Conservation (phyloP, 2,113 vertebrate species). For the Montifringilla adamsi region DNA sequence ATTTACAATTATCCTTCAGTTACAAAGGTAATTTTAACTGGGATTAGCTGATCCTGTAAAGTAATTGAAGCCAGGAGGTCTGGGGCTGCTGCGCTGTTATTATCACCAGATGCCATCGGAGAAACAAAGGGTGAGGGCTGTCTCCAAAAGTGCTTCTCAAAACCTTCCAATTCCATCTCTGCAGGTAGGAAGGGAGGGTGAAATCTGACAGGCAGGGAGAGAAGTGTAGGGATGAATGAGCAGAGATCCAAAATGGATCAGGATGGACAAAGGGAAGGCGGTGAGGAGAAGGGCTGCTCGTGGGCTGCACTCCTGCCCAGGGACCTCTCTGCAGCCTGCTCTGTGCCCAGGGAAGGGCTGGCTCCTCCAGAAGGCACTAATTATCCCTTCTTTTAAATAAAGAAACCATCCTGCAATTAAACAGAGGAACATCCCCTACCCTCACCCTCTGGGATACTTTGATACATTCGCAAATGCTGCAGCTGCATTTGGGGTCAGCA, state of each 20-base stretch:
- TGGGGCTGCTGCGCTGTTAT: slow-evolving; percentile 32
- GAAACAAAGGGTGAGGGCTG: slow-evolving; percentile 44
- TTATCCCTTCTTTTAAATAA: neutral
- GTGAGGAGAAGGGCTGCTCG: neutral
- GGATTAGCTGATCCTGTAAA: slow-evolving; percentile 67
- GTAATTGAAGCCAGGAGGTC: slow-evolving; percentile 69
- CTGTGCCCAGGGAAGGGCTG: neutral
- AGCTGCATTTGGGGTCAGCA: neutral
- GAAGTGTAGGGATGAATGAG: neutral
- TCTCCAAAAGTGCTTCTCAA: slow-evolving; percentile 27
- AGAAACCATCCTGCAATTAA: neutral
- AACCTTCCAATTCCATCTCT: slow-evolving; percentile 14
- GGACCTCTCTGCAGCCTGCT: neutral
- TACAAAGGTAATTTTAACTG: slow-evolving; percentile 69
- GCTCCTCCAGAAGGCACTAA: neutral
- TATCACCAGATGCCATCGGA: slow-evolving; percentile 60
- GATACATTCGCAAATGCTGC: fast-evolving
- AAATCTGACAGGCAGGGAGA: neutral
- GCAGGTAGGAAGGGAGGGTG: neutral
- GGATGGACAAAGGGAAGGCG: neutral
- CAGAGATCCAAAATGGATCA: neutral
- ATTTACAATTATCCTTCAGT: slow-evolving; percentile 63
- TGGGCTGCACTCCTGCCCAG: neutral
- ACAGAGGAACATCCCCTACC: fast-evolving
- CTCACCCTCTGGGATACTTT: fast-evolving